Conservation (phyloP, 2,888 invertebrate species). For the Hyposoter dolosus region DNA sequence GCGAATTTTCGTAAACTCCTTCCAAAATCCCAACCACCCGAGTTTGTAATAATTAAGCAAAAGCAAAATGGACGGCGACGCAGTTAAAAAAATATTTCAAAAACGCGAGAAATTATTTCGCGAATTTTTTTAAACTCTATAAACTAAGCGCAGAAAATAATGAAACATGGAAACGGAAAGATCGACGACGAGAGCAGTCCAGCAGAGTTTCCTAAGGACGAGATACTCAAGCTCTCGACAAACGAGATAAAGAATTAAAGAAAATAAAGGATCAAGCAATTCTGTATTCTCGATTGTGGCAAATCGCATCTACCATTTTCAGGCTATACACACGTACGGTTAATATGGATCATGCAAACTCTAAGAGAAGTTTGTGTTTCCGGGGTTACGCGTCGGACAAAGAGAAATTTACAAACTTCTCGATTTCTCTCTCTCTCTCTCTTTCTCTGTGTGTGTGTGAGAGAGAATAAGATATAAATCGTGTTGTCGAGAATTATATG, state of each 20-base stretch:
- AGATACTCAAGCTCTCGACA: neutral
- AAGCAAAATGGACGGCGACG: too few relatives aligned
- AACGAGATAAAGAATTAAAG: neutral
- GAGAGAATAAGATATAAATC: neutral
- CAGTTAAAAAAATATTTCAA: too few relatives aligned
- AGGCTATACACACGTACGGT: neutral
- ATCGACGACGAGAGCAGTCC: too few relatives aligned
- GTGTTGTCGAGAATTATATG: constrained; percentile 34
- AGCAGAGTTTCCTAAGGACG: neutral
- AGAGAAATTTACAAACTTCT: constrained; percentile 52
- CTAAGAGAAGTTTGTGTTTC: constrained; percentile 2
- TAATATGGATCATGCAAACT: constrained; percentile 6
- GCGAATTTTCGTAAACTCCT: too few relatives aligned
- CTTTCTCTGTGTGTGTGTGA: neutral
- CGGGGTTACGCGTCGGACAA: constrained; percentile 57
- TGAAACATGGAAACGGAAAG: too few relatives aligned
- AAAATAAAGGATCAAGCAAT: neutral
- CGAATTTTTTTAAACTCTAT: too few relatives aligned
- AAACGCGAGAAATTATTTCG: too few relatives aligned
- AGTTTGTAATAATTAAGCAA: too few relatives aligned
- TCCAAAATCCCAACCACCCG: too few relatives aligned
- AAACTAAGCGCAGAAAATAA: too few relatives aligned
- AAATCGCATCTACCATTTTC: constrained; percentile 12
- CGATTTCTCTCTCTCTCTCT: constrained; percentile 4
- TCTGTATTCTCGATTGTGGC: neutral